Percentiles rank a stretch among this genome's conserved stretches.
phyloP scores from a whole-genome alignment of 2,797 vertebrate genomes.

The Hippopotamyrus pictus region DNA sequence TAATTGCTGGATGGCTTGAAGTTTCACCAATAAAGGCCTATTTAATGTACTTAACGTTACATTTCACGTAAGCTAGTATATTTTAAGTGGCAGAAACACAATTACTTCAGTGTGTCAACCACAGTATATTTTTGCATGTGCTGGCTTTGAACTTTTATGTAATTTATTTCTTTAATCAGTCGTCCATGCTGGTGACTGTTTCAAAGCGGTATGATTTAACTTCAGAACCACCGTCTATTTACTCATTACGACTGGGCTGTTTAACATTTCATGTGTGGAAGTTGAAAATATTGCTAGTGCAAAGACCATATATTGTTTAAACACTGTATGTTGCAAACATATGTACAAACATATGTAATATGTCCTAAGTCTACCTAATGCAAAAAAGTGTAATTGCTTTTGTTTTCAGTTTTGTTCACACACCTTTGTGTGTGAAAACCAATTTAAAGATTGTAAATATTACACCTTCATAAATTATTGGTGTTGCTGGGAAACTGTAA shows the following conservation, averaged over 20 bases:
- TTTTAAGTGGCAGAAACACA: neutral
- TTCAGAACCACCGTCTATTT: neutral
- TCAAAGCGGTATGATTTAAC: neutral
- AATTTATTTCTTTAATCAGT: neutral
- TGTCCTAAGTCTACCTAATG: neutral
- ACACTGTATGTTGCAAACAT: neutral
- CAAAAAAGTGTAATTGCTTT: neutral
- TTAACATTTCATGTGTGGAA: neutral
- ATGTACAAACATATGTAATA: neutral
- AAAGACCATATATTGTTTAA: neutral
- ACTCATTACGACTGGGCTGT: neutral
- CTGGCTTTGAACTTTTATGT: neutral
- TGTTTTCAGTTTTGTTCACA: neutral
- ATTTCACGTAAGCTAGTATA: neutral
- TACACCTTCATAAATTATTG: conserved; percentile 18
- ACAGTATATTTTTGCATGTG: neutral
- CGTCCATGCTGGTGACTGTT: neutral
- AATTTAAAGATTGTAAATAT: conserved; percentile 12
- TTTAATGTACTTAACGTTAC: neutral
- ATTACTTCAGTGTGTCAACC: neutral
- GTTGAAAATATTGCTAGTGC: conserved; percentile 6
- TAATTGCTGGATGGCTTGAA: conserved; percentile 1
- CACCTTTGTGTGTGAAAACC: neutral
- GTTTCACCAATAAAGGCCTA: conserved; percentile 2
- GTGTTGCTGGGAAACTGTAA: conserved; percentile 20